Conservation (phyloP, 1,140 invertebrate species). For the Holotrichia oblita region DNA sequence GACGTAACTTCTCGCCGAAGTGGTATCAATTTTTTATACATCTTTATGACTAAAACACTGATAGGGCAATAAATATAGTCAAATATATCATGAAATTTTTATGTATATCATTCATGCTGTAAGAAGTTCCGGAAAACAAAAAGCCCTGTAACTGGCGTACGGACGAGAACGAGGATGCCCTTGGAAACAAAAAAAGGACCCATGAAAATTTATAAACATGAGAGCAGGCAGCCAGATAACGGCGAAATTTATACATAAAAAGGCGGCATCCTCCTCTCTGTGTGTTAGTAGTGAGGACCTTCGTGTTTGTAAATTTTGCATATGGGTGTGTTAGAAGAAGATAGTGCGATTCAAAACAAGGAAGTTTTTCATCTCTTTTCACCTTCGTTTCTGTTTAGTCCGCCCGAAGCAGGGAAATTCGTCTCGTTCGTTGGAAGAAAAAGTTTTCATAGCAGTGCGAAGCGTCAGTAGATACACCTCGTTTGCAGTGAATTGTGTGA, state of each 20-base stretch:
- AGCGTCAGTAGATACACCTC: conserved; percentile 19
- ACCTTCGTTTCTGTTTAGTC: not conserved
- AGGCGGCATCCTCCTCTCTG: conserved; percentile 5
- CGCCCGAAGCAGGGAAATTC: not conserved
- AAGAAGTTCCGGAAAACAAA: too few species aligned
- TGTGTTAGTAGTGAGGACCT: not conserved
- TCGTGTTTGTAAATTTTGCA: not conserved
- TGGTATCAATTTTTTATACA: not conserved
- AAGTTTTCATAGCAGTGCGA: not conserved
- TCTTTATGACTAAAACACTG: not conserved
- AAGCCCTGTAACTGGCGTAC: too few species aligned
- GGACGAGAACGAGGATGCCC: not conserved
- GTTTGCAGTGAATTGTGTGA: conserved; percentile 29
- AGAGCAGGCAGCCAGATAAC: conserved; percentile 32
- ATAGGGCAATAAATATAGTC: conserved; percentile 25
- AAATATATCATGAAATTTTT: conserved; percentile 1
- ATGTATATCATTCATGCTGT: conserved; percentile 12
- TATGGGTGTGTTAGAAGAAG: not conserved
- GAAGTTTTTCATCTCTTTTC: not conserved
- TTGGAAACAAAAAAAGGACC: not conserved
- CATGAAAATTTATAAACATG: conserved; percentile 32
- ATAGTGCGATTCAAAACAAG: too few species aligned
- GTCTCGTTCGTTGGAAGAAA: not conserved
- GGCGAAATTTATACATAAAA: conserved; percentile 26
- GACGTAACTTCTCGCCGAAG: too few species aligned